Conservation (phyloP, 2,888 invertebrate genomes). For the Philereme vetulata region DNA sequence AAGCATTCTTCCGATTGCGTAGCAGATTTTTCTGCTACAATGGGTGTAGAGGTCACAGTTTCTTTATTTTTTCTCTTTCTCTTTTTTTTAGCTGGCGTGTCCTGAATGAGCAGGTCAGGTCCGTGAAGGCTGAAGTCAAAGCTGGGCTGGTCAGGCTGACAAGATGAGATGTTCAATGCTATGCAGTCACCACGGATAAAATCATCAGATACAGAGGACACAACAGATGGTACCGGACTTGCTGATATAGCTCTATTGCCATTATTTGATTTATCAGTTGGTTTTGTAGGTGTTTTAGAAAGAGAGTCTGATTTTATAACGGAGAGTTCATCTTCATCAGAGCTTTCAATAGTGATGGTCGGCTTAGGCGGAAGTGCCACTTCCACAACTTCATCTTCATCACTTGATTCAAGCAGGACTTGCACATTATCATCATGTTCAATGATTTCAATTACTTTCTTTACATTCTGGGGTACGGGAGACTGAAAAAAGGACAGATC, state of each 20-base stretch:
- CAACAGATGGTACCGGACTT: slow-evolving; percentile 77
- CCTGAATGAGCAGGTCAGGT: slow-evolving; percentile 67
- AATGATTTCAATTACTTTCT: slow-evolving; percentile 65
- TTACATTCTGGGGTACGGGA: slow-evolving; percentile 57
- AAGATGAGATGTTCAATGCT: slow-evolving; percentile 76
- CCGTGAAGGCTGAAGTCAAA: slow-evolving; percentile 81
- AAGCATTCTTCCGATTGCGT: slow-evolving; percentile 61
- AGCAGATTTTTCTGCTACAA: slow-evolving; percentile 41
- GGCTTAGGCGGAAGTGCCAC: slow-evolving; percentile 75
- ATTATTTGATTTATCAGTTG: slow-evolving; percentile 40
- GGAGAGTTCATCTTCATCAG: slow-evolving; percentile 72
- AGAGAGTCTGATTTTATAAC: slow-evolving; percentile 47
- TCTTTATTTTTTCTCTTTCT: slow-evolving; percentile 73
- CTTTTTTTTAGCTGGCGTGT: slow-evolving; percentile 68
- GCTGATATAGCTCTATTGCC: slow-evolving; percentile 60
- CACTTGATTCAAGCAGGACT: slow-evolving; percentile 68
- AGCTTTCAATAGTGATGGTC: slow-evolving; percentile 78
- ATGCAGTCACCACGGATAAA: slow-evolving; percentile 78
- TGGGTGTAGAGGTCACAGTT: slow-evolving; percentile 58
- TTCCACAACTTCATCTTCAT: slow-evolving; percentile 79
- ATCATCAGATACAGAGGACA: slow-evolving; percentile 79
- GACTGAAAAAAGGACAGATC: slow-evolving; percentile 66
- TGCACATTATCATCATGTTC: slow-evolving; percentile 55
- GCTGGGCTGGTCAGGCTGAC: slow-evolving; percentile 61
- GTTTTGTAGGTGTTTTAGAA: slow-evolving; percentile 39